A percentile compares a stretch with the other conserved stretches of the same genome.
These are phyloP conservation scores for Lepus americanus DNA, from an alignment of 2,113 vertebrate genomes.

Conservation along the genomic window DNA sequence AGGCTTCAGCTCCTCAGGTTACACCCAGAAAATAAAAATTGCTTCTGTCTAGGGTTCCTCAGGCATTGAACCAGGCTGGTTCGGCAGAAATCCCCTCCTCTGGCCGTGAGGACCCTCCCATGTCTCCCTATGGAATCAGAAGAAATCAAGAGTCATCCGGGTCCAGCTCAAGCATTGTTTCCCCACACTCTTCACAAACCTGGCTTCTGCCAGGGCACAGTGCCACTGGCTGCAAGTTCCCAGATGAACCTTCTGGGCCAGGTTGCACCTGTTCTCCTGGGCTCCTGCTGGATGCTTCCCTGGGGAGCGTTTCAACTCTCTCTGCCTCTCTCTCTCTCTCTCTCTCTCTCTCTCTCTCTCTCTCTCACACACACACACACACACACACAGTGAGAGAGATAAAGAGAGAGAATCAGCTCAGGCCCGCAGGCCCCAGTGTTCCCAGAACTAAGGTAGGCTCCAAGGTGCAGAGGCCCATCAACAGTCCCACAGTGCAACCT, in stretches of 20 bases:
- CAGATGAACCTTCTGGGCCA: neutral
- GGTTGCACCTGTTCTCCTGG: neutral
- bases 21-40: neutral
- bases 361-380: neutral
- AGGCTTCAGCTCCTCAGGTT: neutral
- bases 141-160: neutral
- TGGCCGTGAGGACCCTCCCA: neutral
- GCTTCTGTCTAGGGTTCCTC: neutral
- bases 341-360: neutral
- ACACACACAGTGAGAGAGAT: neutral
- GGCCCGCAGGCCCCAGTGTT: neutral
- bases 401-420: neutral
- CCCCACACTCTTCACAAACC: neutral
- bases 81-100: neutral
- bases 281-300: neutral
- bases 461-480: neutral
- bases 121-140: too few species aligned
- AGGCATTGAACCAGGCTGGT: neutral
- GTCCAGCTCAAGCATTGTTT: neutral
- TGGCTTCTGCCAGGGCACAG: neutral
- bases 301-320: neutral
- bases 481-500: conserved; percentile 67
- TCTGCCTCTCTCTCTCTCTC: neutral
- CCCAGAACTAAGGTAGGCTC: neutral
- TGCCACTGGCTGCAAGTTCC: neutral